Percentiles rank a stretch among this genome's conserved stretches.
Conservation (phyloP, 2,888 invertebrate species). For the Leptinotarsa tumamoca region DNA sequence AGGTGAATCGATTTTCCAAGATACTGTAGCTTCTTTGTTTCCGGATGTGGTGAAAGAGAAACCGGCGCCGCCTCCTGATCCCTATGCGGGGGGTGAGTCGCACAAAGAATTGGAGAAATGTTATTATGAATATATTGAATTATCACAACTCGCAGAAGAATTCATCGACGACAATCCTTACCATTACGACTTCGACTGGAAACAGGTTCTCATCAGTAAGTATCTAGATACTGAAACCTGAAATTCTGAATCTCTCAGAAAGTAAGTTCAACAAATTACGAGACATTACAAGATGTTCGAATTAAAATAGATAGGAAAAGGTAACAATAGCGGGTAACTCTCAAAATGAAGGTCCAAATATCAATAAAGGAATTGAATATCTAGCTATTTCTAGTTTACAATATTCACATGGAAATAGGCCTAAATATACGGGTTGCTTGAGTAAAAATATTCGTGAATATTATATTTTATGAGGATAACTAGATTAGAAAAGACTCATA, state of each 20-base stretch:
- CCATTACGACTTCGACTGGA: slow-evolving; percentile 71
- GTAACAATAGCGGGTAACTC: too few relatives aligned
- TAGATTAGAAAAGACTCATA: too few relatives aligned
- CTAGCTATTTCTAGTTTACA: too few relatives aligned
- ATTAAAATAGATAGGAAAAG: too few relatives aligned
- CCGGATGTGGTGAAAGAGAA: slow-evolving; percentile 72
- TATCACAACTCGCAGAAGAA: slow-evolving; percentile 61
- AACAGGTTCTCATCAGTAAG: slow-evolving; percentile 65
- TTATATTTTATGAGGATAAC: too few relatives aligned
- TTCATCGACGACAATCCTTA: slow-evolving; percentile 69
- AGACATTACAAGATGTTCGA: too few relatives aligned
- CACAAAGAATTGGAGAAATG: slow-evolving; percentile 58
- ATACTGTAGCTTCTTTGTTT: slow-evolving; percentile 73
- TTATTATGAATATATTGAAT: slow-evolving; percentile 62
- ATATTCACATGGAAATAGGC: too few relatives aligned
- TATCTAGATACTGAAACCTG: not conserved
- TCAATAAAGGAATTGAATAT: too few relatives aligned
- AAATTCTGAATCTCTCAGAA: not conserved
- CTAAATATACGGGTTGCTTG: too few relatives aligned
- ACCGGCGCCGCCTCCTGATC: slow-evolving; percentile 65
- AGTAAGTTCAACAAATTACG: too few relatives aligned
- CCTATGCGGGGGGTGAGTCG: slow-evolving; percentile 50
- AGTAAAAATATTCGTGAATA: too few relatives aligned
- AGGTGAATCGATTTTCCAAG: slow-evolving; percentile 74
- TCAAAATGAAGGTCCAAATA: too few relatives aligned